phyloP scores from a whole-genome alignment of 2,888 invertebrate species.

The Heteropelma amictum region DNA sequence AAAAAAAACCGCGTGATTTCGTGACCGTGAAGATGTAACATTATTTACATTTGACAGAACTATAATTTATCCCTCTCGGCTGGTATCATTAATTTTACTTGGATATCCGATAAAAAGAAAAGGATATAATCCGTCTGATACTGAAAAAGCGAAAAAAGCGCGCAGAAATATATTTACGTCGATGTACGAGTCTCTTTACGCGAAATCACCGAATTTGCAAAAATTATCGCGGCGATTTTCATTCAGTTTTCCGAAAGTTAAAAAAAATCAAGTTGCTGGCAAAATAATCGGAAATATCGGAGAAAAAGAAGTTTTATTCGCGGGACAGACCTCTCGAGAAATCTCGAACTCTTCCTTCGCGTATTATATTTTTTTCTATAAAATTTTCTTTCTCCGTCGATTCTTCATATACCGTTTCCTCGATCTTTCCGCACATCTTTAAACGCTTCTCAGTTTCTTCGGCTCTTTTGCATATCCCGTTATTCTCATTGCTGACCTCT shows the following conservation, averaged over 20 bases:
- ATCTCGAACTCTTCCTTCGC: too few relatives aligned
- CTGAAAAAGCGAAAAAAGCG: neutral
- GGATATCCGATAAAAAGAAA: conserved; percentile 4
- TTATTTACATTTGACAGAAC: neutral
- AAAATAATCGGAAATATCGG: too few relatives aligned
- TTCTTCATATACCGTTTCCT: too few relatives aligned
- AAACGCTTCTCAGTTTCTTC: too few relatives aligned
- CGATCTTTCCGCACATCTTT: too few relatives aligned
- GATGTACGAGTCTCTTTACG: neutral
- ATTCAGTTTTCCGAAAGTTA: neutral
- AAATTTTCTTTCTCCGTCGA: too few relatives aligned
- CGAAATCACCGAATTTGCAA: neutral
- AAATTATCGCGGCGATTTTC: neutral
- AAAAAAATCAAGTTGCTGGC: neutral
- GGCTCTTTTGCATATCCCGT: too few relatives aligned
- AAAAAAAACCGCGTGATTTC: neutral
- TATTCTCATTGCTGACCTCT: too few relatives aligned
- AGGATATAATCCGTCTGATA: neutral
- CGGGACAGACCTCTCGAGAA: too few relatives aligned
- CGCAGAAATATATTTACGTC: neutral
- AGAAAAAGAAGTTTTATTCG: too few relatives aligned
- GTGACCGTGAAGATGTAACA: conserved; percentile 4
- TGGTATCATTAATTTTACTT: conserved; percentile 4
- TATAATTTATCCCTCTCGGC: neutral
- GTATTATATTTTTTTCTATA: too few relatives aligned